Evolutionary conservation across 2,888 invertebrate genomes (phyloP).

Genomic region (Microchrysa polita): DNA sequence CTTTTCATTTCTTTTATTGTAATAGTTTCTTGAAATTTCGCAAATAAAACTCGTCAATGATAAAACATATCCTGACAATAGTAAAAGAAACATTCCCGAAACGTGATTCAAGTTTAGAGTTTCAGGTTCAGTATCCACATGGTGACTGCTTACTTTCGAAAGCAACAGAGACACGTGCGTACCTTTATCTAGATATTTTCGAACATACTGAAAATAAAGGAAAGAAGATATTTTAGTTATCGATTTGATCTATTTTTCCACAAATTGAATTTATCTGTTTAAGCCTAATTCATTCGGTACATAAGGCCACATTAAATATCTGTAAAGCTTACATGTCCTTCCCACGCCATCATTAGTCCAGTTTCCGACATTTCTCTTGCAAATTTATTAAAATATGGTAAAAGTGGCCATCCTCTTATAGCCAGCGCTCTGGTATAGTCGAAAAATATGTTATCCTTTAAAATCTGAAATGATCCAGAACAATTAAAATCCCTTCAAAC

Average conservation of each 20-base stretch:
- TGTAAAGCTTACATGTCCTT: slow-evolving; percentile 54
- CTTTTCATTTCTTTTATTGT: no score
- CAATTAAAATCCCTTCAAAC: background rate
- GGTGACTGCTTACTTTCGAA: slow-evolving; percentile 53
- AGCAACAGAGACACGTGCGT: slow-evolving; percentile 55
- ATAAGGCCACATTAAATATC: no score
- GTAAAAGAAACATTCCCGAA: slow-evolving; percentile 58
- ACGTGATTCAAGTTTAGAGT: slow-evolving; percentile 58
- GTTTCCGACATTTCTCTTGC: slow-evolving; percentile 57
- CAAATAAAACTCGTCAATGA: slow-evolving; percentile 54
- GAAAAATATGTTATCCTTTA: slow-evolving; percentile 59
- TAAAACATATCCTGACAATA: slow-evolving; percentile 56
- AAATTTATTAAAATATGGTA: slow-evolving; percentile 58
- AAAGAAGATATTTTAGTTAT: no score
- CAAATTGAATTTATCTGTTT: slow-evolving; percentile 1
- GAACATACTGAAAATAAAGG: slow-evolving; percentile 49
- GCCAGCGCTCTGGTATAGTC: slow-evolving; percentile 61
- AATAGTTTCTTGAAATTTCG: slow-evolving; percentile 50
- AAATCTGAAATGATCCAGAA: slow-evolving; percentile 53
- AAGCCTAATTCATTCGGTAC: no score
- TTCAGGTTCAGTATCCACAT: slow-evolving; percentile 55
- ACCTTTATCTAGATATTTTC: slow-evolving; percentile 56
- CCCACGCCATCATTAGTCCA: slow-evolving; percentile 60
- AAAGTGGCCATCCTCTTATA: slow-evolving; percentile 60
- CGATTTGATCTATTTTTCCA: slow-evolving; percentile 48